Evolutionary conservation across 2,113 vertebrate genomes (phyloP), one percentile per base, ranked within the genome.

Genomic region (Machaerirhynchus nigripectus): DNA sequence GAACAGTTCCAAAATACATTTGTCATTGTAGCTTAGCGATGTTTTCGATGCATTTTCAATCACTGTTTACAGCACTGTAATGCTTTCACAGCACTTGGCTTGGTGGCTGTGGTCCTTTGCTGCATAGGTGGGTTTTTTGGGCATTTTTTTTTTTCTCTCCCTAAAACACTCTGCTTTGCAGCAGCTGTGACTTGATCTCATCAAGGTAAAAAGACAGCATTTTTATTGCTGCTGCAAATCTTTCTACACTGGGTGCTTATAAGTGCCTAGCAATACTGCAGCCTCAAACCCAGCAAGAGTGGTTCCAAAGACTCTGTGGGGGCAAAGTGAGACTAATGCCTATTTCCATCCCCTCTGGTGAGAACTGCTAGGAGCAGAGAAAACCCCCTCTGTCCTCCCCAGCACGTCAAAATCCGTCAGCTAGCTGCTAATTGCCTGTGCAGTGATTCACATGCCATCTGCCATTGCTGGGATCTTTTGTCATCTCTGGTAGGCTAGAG

Each of bases 391-490:
- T 82, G 78, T 87, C 84, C 75, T 79, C 67, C 84, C 78, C 92
- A 91, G 93, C 94, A 81, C 7, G 49, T 97, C 95, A 95, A 77
- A 96, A 95, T 92, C 89, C 22, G 80, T 95, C 90, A 95, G 89
- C 95, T 96, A 95, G 87, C 96, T 97, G 95, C 84, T 96, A 97
- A 97, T 97, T 97, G 94, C 94, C 78, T 69, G 91, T 81, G 47
- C 74, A 80, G 93, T 96, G 95, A 95, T 94, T 96, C 97, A 90
- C 89, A 96, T 84, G 91, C 97, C 96, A 97, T 97, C 97, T 97
- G 94, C 90, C 59, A 86, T 71, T 63, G 91, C 92, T 89, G 95
- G 93, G 85, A 89, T 93, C 94, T 95, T 93, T 83, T 94, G 93
- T 96, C 65, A 15, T 82, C 52, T 80, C 15, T 70, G 79, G 70